Base-by-base conservation (phyloP, 2,113 vertebrate species). In the Nestor notabilis region DNA sequence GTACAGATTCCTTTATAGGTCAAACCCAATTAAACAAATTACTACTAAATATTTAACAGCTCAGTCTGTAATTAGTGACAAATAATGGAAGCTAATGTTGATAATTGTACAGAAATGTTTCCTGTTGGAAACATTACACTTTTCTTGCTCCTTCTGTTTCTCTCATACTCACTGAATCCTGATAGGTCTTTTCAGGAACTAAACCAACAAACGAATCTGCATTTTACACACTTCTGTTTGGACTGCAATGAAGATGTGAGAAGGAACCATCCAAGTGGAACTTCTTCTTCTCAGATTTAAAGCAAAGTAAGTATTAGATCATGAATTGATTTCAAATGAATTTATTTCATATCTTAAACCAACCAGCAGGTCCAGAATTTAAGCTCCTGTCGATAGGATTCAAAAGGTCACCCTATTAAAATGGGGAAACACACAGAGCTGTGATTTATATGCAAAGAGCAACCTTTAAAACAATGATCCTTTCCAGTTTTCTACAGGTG, bases 351-450 rank as follows among this genome's bases (percentile, higher is more conserved):
- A 93, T 71, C 83, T 89, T 90, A 89, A 97, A 92, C 87, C 96
- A 96, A 97, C 91, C 70, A 49, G 83, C 94, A 95, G 89, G 87
- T 88, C 97, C 96, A 95, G 96, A 98, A 97, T 98, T 98, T 98
- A 98, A 98, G 97, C 90, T 95, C 93, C 93, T 93, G 97, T 95
- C 97, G 95, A 90, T 69, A 94, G 83, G 95, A 97, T 87, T 97
- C 97, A 93, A 98, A 98, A 98, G 98, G 97, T 98, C 97, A 98
- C 84, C 96, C 97, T 97, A 97, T 98, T 98, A 98, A 97, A 98
- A 98, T 96, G 96, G 87, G 87, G 93, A 97, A 94, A 96, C 96
- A 98, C 95, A 92, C 70, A 92, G 87, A 88, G 50, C 46, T 88
- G 93, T 95, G 93, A 98, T 98, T 98, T 97, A 98, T 98, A 98